Evolutionary conservation across 2,888 invertebrate genomes (phyloP).

Genomic region (Dyspetes luteomarginatus): DNA sequence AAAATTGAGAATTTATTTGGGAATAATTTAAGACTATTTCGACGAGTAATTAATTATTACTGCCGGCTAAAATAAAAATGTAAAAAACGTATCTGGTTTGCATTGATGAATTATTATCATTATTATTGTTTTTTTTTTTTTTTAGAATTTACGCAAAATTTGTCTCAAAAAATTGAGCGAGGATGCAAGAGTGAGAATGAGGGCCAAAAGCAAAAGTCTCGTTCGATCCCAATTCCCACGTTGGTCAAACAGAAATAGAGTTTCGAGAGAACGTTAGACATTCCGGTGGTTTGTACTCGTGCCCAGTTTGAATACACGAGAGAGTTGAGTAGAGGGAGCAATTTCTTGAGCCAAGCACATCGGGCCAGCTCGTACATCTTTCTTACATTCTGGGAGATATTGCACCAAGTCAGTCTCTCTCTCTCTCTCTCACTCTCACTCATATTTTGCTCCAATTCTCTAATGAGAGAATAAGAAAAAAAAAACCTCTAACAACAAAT

Average conservation of each 20-base stretch:
- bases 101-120: too few relatives aligned
- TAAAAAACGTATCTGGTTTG: too few relatives aligned
- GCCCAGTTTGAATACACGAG: slow-evolving; percentile 54
- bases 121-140: too few relatives aligned
- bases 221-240: slow-evolving; percentile 64
- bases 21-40: too few relatives aligned
- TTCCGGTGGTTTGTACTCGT: slow-evolving; percentile 63
- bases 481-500: too few relatives aligned
- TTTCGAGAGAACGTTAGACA: slow-evolving; percentile 58
- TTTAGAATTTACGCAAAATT: not conserved
- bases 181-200: slow-evolving; percentile 13
- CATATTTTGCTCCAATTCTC: too few relatives aligned
- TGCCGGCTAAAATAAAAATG: too few relatives aligned
- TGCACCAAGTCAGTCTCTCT: not conserved
- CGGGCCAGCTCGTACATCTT: not conserved
- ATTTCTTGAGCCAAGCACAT: slow-evolving; percentile 19
- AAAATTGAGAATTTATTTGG: too few relatives aligned
- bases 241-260: slow-evolving; percentile 66
- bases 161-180: not conserved
- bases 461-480: too few relatives aligned
- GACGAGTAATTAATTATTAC: too few relatives aligned
- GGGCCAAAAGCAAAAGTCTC: slow-evolving; percentile 42
- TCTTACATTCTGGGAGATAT: not conserved
- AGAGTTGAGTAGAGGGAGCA: not conserved
- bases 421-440: not conserved